Conservation (phyloP, 2,113 vertebrate species). For the Atrichornis clamosus region DNA sequence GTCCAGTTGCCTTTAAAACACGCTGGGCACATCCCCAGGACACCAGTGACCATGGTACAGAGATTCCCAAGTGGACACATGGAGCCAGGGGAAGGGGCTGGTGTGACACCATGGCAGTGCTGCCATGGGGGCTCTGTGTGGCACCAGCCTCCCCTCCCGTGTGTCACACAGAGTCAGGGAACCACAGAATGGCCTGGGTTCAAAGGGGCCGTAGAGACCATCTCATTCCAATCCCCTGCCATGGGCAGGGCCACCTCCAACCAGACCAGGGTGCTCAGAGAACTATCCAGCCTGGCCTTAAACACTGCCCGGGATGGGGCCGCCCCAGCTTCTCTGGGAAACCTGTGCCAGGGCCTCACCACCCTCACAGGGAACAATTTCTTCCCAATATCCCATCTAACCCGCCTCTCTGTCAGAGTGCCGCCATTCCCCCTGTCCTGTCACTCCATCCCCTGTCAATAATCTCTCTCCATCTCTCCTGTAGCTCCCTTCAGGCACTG, state of each 20-base stretch:
- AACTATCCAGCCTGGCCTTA: too few relatives aligned
- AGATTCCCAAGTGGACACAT: rapidly evolving
- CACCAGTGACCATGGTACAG: rapidly evolving
- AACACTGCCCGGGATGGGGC: neutral
- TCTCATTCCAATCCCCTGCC: rapidly evolving
- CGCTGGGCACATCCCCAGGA: rapidly evolving
- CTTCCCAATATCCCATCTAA: neutral
- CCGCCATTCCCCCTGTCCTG: neutral
- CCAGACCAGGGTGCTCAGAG: neutral
- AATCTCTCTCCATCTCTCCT: neutral
- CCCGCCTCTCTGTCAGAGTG: neutral
- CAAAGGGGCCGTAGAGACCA: neutral
- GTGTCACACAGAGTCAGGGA: too few relatives aligned
- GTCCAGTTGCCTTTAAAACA: neutral
- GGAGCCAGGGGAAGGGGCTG: neutral
- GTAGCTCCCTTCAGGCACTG: neutral
- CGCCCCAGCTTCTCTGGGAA: neutral
- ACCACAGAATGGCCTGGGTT: neutral
- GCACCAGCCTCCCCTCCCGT: rapidly evolving
- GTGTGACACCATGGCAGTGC: rapidly evolving
- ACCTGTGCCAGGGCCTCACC: neutral
- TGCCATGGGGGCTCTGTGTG: rapidly evolving
- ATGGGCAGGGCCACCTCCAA: neutral
- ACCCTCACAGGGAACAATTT: neutral
- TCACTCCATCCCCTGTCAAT: neutral